phyloP scores from a whole-genome alignment of 2,113 vertebrate genomes.

The Zosterops pallidus region DNA sequence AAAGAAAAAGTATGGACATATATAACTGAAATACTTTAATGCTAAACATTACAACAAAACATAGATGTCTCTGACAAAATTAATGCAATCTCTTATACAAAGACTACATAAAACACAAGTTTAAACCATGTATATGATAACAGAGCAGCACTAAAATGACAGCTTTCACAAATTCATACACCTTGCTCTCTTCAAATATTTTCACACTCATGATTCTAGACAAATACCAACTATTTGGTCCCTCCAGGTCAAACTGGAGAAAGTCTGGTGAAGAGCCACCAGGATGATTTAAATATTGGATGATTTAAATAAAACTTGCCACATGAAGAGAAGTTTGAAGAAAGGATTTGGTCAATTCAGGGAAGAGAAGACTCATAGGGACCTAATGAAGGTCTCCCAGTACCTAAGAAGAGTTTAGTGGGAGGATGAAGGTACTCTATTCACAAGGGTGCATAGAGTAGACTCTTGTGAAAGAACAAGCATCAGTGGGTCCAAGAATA shows the following conservation, averaged over 20 bases:
- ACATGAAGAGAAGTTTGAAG: background rate
- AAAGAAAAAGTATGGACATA: background rate
- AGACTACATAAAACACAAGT: background rate
- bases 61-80: background rate
- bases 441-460: rapidly evolving
- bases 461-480: background rate
- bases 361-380: background rate
- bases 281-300: background rate
- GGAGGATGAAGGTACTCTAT: background rate
- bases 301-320: too few species aligned
- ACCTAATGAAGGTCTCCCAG: background rate
- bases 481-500: background rate
- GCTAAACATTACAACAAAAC: background rate
- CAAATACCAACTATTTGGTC: background rate
- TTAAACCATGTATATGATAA: background rate
- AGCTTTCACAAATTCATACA: background rate
- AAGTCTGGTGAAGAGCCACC: background rate
- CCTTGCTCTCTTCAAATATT: background rate
- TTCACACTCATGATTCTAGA: background rate
- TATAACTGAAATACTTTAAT: background rate
- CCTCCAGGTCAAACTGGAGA: background rate
- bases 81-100: background rate
- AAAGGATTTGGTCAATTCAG: background rate
- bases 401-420: background rate
- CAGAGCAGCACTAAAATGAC: background rate